Percentiles rank a stretch among this genome's conserved stretches.
These are phyloP conservation scores for Hydropsyche betteni DNA, from an alignment of 2,888 invertebrate species.

Conservation along the genomic window DNA sequence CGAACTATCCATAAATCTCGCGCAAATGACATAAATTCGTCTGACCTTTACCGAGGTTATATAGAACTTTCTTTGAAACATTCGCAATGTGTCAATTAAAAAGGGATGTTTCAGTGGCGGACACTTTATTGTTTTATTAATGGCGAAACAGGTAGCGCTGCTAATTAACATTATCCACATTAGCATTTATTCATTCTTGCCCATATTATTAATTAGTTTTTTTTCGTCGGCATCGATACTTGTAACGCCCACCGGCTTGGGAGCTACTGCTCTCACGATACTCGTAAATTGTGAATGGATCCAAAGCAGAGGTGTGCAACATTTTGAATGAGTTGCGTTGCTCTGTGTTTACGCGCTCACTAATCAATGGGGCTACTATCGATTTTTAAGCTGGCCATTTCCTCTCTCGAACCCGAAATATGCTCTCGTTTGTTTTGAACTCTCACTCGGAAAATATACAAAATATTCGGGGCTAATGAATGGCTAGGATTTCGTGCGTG, in stretches of 20 bases:
- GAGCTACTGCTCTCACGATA: conserved; percentile 31
- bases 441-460: neutral
- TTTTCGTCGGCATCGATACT: conserved; percentile 26
- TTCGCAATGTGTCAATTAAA: neutral
- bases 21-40: neutral
- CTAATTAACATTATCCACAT: conserved; percentile 26
- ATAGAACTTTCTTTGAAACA: neutral
- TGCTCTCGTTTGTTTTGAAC: neutral
- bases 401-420: conserved; percentile 2
- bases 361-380: neutral
- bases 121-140: neutral
- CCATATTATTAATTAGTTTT: conserved; percentile 31
- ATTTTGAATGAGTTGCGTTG: conserved; percentile 3
- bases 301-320: conserved; percentile 25
- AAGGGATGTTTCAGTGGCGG: neutral
- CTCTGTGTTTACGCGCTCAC: neutral
- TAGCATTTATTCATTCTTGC: conserved; percentile 30
- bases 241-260: conserved; percentile 27
- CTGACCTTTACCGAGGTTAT: no score
- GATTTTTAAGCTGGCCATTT: neutral
- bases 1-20: conserved; percentile 9
- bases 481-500: neutral
- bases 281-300: conserved; percentile 38
- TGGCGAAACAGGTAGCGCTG: conserved; percentile 16
- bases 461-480: neutral